Evolutionary conservation across 2,888 invertebrate species (phyloP), one percentile per base, ranked within the genome.

Genomic region (Subacronicta megacephala): DNA sequence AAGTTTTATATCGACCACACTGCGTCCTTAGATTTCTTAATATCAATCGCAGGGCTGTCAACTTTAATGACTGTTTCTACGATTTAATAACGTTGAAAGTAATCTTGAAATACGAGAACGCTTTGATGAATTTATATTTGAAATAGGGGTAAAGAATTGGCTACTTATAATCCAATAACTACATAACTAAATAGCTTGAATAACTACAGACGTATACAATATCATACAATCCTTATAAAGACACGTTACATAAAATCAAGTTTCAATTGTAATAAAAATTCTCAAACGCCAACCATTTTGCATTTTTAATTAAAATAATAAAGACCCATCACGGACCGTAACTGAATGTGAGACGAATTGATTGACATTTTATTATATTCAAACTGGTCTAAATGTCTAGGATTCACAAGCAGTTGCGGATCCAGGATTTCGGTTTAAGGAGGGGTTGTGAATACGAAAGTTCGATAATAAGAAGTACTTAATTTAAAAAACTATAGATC

Each of bases 221-320:
- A 31, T 40, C 26, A 40, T 42, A 62, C 29, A 10, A 37, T 18
- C 17, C 45, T 7, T 44, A 46, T 13, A 46, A 15, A 49, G 37
- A 41, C 43, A 52, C 20, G 47, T 55, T 36, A 37, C 52, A 42
- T 38, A 38, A 67, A 70, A 54, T 51, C 59, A 60, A 60, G 56
- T 44, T 60, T 36, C 38, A 55, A 44, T 37, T 52, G 46, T 47
- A 63, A 66, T 75, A 72, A 70, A 72, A 62, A 59, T 46, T 63
- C 37, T 45, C 31, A 61, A 43, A 43, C 33, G 31, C n/a, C 37
- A 38, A 43, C 45, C 63, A 73, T 70, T 74, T 63, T 70, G 49
- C 58, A 66, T 73, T 66, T 37, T 63, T 70, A 62, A 70, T 61
- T 73, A 52, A 70, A 63, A 73, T 50, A 70, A 62, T 61, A 67